These are phyloP conservation scores for Synodontis membranacea DNA, from an alignment of 2,113 vertebrate species.

Conservation along the genomic window DNA sequence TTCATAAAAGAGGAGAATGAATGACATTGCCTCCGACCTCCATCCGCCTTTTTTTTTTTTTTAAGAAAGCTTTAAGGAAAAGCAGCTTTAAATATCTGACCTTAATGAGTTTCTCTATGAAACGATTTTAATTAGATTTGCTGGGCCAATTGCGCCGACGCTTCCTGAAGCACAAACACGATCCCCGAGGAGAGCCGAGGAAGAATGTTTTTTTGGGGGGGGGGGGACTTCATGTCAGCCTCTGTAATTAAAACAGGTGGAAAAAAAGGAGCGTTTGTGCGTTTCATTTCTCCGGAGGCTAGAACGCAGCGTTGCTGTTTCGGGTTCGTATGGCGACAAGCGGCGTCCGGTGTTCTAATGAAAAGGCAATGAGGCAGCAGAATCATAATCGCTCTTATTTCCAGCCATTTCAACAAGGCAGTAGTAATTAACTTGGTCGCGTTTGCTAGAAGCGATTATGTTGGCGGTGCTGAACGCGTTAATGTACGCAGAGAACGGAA, in stretches of 20 bases:
- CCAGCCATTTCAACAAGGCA: neutral
- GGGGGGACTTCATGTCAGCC: conserved; percentile 33
- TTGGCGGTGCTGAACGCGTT: neutral
- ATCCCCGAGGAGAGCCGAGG: conserved; percentile 3
- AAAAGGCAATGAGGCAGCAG: conserved; percentile 35
- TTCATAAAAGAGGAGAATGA: neutral
- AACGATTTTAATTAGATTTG: conserved; percentile 53
- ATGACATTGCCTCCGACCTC: neutral
- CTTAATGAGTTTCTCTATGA: conserved; percentile 54
- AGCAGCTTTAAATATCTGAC: conserved; percentile 49
- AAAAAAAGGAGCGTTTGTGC: conserved; percentile 18
- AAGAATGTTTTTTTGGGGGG: neutral
- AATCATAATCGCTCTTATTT: neutral
- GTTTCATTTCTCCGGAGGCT: conserved; percentile 5
- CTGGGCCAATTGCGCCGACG: conserved; percentile 24
- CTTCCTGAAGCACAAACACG: conserved; percentile 21
- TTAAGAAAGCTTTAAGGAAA: conserved; percentile 7
- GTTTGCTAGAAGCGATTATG: neutral
- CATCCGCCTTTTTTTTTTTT: neutral
- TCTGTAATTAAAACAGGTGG: conserved; percentile 47
- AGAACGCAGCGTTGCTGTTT: conserved; percentile 10
- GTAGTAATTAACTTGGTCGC: conserved; percentile 25
- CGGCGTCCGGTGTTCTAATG: conserved; percentile 24
- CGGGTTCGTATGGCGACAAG: neutral
- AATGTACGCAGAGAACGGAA: neutral